Percentiles rank a stretch among this genome's conserved stretches.
Evolutionary conservation across 2,888 invertebrate genomes (phyloP).

Genomic region (Xylota segnis): DNA sequence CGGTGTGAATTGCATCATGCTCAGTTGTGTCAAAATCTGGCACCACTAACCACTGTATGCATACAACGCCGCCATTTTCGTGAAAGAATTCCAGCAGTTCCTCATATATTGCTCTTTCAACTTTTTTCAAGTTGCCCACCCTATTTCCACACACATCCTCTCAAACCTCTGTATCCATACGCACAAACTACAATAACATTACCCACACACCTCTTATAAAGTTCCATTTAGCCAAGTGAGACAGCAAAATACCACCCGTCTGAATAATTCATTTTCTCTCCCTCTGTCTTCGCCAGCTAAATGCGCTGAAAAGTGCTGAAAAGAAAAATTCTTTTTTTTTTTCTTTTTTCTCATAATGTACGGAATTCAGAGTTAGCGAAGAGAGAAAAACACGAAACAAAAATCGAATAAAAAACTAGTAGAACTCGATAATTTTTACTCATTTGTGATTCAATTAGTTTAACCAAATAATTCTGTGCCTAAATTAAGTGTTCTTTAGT

Average conservation of each 20-base stretch:
- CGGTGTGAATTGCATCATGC: too few relatives aligned
- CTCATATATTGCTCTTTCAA: neutral
- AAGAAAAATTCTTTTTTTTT: constrained; percentile 1
- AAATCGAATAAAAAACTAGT: constrained; percentile 78
- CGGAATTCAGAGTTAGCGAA: constrained; percentile 76
- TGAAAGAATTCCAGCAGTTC: constrained; percentile 25
- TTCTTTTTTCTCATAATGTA: constrained; percentile 72
- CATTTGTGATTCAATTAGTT: constrained; percentile 77
- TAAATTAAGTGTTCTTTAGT: constrained; percentile 77
- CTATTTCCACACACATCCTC: constrained; percentile 21
- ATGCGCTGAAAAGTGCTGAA: constrained; percentile 47
- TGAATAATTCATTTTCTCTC: constrained; percentile 54
- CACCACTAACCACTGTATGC: constrained; percentile 17
- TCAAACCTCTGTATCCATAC: neutral
- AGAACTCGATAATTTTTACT: constrained; percentile 77
- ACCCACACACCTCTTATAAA: constrained; percentile 34
- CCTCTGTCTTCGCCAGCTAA: constrained; percentile 55
- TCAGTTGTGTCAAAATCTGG: neutral
- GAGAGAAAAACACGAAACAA: constrained; percentile 78
- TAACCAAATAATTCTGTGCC: constrained; percentile 77
- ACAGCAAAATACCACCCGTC: constrained; percentile 6
- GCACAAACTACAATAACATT: constrained; percentile 49
- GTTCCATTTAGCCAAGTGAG: constrained; percentile 35
- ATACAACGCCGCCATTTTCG: constrained; percentile 20
- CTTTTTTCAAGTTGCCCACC: constrained; percentile 21